Evolutionary conservation across 1,140 invertebrate species (phyloP).

Genomic region (Drosophila chauvacae): DNA sequence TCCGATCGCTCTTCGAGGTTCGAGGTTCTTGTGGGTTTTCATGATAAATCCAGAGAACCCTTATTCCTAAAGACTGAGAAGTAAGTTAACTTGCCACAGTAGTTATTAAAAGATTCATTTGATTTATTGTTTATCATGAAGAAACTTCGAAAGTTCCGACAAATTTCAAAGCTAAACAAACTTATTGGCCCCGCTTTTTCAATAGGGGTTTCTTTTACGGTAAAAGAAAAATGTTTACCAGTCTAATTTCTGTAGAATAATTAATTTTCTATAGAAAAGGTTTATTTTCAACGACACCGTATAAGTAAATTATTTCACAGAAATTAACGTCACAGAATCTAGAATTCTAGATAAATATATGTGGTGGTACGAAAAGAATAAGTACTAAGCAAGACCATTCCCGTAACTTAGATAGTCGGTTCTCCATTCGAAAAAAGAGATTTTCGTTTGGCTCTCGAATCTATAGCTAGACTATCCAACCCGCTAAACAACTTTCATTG

Average conservation of each 20-base stretch:
- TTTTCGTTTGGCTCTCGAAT: constrained; percentile 1
- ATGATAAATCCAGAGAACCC: constrained; percentile 1
- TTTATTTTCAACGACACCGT: too few relatives aligned
- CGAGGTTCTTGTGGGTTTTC: constrained; percentile 46
- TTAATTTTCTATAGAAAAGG: background rate
- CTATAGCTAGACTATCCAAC: constrained; percentile 15
- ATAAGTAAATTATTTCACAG: too few relatives aligned
- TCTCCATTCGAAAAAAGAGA: constrained; percentile 13
- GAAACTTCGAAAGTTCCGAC: background rate
- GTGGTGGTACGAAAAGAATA: too few relatives aligned
- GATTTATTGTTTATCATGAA: background rate
- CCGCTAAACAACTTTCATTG: constrained; percentile 40
- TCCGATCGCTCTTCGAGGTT: constrained; percentile 25
- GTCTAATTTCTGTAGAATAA: background rate
- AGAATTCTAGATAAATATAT: background rate
- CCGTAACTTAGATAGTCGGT: constrained; percentile 1
- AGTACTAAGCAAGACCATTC: background rate
- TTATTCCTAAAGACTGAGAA: background rate
- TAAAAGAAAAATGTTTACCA: background rate
- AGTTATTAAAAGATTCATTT: background rate
- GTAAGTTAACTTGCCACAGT: background rate
- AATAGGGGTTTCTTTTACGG: background rate
- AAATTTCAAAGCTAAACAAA: background rate
- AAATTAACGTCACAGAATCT: too few relatives aligned
- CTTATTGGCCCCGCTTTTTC: background rate